Evolutionary conservation across 2,797 vertebrate species (phyloP).

Genomic region (Florisuga fusca): DNA sequence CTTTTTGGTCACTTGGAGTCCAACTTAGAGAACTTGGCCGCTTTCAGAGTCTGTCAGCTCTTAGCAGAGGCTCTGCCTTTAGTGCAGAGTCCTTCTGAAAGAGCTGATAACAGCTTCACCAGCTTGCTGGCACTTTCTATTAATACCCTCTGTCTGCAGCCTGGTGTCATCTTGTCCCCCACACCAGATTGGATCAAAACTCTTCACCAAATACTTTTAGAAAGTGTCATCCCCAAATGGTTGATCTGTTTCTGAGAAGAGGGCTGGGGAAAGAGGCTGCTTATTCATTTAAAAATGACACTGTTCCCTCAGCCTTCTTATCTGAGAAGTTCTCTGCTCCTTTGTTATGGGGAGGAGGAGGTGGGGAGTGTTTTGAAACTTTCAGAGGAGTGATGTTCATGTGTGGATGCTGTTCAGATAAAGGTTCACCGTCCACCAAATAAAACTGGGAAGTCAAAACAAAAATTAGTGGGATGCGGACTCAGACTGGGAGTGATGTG

Average conservation of each 20-base stretch:
- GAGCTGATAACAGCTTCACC: not conserved
- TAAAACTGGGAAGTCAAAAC: not conserved
- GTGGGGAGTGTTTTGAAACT: not conserved
- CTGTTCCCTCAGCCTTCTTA: not conserved
- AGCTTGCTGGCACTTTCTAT: not conserved
- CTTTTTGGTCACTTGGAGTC: not conserved
- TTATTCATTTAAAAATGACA: not conserved
- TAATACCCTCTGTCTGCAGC: not conserved
- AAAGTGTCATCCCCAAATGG: not conserved
- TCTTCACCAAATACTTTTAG: not conserved
- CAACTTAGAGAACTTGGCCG: fast-evolving
- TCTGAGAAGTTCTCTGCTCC: not conserved
- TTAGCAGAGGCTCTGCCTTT: not conserved
- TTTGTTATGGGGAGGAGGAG: not conserved
- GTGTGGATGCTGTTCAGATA: not conserved
- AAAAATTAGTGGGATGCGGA: not conserved
- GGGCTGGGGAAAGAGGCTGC: not conserved
- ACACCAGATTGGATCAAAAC: fast-evolving
- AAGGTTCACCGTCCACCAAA: not conserved
- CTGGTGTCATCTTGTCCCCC: not conserved
- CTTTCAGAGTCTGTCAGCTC: fast-evolving
- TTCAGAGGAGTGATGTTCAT: not conserved
- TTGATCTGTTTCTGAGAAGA: constrained; percentile 16
- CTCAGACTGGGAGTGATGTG: fast-evolving
- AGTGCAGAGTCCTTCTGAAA: not conserved